Base-by-base conservation (phyloP, 2,113 vertebrate species). In the Pygoscelis antarcticus region DNA sequence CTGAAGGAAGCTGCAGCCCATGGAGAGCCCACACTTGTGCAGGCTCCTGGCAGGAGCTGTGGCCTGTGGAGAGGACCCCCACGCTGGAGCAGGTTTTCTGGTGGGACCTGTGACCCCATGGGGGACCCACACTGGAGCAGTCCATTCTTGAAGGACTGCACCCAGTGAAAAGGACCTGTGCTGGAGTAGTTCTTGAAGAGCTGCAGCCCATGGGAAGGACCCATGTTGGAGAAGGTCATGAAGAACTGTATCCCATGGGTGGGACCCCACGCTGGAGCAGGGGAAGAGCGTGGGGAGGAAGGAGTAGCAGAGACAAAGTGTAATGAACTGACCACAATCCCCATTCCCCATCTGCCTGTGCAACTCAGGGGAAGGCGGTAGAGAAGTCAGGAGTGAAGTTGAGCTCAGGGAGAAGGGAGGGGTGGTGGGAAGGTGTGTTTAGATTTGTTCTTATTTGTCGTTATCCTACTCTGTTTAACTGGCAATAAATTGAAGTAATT, bases 341-440 rank as follows among this genome's bases (percentile, higher is more conserved):
- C n/a, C 30, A 44, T 60, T 76, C 17, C 21, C 32, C 0, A 0
- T 55, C 5, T 2, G 14, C 11, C 27, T 65, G 16, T 0, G 3
- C 51, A 8, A 3, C 51, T 23, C 1, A 3, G 19, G 10, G 32
- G 10, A 27, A 65, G 40, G 20, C n/a, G 0, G 10, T 26, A 42
- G 38, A 64, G 19, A 64, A 74, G 5, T 27, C 5, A 0, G 27
- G 22, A 42, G 16, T 9, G 30, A 87, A 64, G 16, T 3, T 49
- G 30, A 83, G 38, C 14, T 30, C 3, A 4, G 16, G 13, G 34
- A 75, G 13, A 70, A 75, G 7, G 22, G 16, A 58, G 11, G 6
- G 4, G 12, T 34, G 7, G 6, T 6, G 5, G 7, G 9, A 36
- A 93, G 47, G 10, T 52, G 60, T 11, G 47, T 68, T 69, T 42